Base-by-base conservation (phyloP, 2,113 vertebrate genomes). In the Leptodactylus fuscus region DNA sequence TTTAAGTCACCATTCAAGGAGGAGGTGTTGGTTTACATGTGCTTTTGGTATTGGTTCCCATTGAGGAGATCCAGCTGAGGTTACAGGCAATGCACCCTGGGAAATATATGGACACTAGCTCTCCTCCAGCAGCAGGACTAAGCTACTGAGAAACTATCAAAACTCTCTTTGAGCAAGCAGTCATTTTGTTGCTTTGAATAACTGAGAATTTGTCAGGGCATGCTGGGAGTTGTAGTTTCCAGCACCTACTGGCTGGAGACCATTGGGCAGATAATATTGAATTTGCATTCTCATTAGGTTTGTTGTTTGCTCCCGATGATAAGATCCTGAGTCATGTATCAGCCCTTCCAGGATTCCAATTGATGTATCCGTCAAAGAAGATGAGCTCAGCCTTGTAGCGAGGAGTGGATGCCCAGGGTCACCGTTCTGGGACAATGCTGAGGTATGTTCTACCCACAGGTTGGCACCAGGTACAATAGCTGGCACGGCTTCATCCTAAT, bases 361-460 rank as follows among this genome's bases (percentile, higher is more conserved):
- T n/a, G n/a, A 32, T 5, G 32, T 36, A 13, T 2, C 29, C 6
- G 18, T 32, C 62, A 67, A 15, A 20, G 34, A 4, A 46, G 36
- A 65, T 65, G 60, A 81, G 46, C 41, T 65, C 20, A 81, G 58
- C 24, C 16, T 46, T 29, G 13, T 38, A 29, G 55, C n/a, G 13
- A 81, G 60, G 38, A 46, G 55, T 49, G 60, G 15, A 5, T 20
- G 27, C 38, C 79, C 22, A 22, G 20, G 36, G 34, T 65, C 44
- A 20, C 13, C n/a, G n/a, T 65, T 27, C n/a, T 67, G 22, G 58
- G 79, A 81, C 34, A 48, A 13, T 24, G 24, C n/a, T 81, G 36
- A 81, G 58, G 79, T 48, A 67, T 81, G 58, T n/a, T 81, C 79
- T 81, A 41, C 15, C 79, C 60, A 67, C 60, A 48, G 29, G 15